A percentile compares a stretch with the other conserved stretches of the same genome.
These are phyloP conservation scores for Drosophila borborema DNA, from an alignment of 2,888 invertebrate genomes.

Conservation along the genomic window DNA sequence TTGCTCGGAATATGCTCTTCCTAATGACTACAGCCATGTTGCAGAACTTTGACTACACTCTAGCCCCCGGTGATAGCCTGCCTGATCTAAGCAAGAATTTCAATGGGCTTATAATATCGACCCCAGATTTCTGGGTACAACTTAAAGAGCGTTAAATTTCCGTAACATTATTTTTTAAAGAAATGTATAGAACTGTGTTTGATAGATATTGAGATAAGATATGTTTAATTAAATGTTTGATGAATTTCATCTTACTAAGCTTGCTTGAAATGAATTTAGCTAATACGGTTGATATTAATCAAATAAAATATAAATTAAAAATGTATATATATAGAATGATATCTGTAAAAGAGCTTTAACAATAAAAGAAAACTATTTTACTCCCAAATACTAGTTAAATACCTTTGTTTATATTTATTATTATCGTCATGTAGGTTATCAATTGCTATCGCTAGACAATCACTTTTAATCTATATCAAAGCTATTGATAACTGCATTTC, in stretches of 20 bases:
- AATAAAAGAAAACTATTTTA: too few relatives aligned
- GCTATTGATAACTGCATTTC: not conserved
- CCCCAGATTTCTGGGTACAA: constrained; percentile 88
- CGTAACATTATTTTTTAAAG: not conserved
- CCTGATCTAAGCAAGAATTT: constrained; percentile 84
- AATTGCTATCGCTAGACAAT: not conserved
- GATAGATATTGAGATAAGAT: not conserved
- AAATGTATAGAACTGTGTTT: not conserved
- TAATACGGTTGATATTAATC: too few relatives aligned
- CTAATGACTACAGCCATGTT: constrained; percentile 87
- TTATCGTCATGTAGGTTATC: not conserved
- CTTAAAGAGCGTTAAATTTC: constrained; percentile 76
- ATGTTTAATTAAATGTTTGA: not conserved
- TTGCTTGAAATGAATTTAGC: not conserved
- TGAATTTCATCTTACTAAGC: not conserved
- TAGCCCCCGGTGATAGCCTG: constrained; percentile 86
- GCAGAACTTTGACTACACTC: constrained; percentile 88
- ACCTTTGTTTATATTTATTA: too few relatives aligned
- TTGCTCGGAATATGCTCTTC: constrained; percentile 89
- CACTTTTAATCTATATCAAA: not conserved
- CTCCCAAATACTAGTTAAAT: too few relatives aligned
- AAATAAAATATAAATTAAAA: too few relatives aligned
- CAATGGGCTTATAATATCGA: constrained; percentile 86
- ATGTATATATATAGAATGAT: too few relatives aligned
- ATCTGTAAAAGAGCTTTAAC: too few relatives aligned